A percentile compares a stretch with the other conserved stretches of the same genome.
Conservation (phyloP, 2,888 invertebrate genomes). For the Digitonthophagus gazella region DNA sequence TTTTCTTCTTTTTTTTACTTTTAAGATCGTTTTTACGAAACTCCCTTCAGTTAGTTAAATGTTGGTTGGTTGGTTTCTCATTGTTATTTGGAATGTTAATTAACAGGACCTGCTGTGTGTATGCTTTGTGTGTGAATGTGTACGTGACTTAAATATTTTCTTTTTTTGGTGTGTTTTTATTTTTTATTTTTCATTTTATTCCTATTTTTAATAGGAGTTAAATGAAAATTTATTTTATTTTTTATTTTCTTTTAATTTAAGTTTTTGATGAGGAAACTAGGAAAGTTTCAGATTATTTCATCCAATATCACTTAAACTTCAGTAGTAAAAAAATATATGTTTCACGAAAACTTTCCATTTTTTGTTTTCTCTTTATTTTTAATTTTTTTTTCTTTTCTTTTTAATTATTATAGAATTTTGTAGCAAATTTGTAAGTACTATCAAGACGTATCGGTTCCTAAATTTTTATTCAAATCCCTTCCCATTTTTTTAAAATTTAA, state of each 20-base stretch:
- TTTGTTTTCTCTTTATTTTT: too few species aligned
- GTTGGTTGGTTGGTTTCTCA: neutral
- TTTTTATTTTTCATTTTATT: constrained; percentile 16
- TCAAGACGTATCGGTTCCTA: constrained; percentile 8
- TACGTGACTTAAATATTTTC: neutral
- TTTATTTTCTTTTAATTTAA: constrained; percentile 11
- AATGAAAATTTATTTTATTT: neutral
- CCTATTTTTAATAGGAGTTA: constrained; percentile 7
- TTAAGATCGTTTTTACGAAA: constrained; percentile 18
- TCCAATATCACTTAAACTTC: constrained; percentile 20
- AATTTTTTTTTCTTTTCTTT: constrained; percentile 21
- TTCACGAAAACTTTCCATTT: constrained; percentile 22
- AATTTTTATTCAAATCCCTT: neutral
- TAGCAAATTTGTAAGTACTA: constrained; percentile 12
- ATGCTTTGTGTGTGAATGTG: constrained; percentile 7
- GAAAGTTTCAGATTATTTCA: constrained; percentile 28
- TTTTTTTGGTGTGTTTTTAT: constrained; percentile 15
- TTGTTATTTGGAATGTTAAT: constrained; percentile 27
- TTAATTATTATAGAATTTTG: constrained; percentile 13
- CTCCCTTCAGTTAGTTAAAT: constrained; percentile 8
- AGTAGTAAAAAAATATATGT: constrained; percentile 26
- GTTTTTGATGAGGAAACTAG: constrained; percentile 22
- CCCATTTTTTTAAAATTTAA: constrained; percentile 7
- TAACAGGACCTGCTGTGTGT: constrained; percentile 34
- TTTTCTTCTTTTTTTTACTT: constrained; percentile 13